Evolutionary conservation across 1,140 invertebrate species (phyloP), one percentile per base, ranked within the genome.

Genomic region (Ostrea edulis): DNA sequence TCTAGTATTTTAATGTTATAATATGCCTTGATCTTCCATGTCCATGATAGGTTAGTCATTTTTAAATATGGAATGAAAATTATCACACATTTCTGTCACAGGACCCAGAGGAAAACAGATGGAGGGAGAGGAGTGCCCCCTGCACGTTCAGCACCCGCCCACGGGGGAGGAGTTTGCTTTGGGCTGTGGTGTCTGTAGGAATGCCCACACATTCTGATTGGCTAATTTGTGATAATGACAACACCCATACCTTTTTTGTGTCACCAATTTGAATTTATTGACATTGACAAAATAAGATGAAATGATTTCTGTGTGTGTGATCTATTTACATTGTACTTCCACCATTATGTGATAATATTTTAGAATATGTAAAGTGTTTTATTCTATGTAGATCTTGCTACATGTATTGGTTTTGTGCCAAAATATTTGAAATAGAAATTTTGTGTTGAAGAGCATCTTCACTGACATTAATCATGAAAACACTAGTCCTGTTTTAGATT

Each of bases 121-220:
- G 85, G 97, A 99, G 90, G 98, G 98, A 22, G 98, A 99, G 11
- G 95, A 95, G 29, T 99, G 99, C 95, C 99, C 99, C 0, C 96
- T 99, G 9, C 98, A 99, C 95, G 97, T 99, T 2, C 97, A 97
- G 93, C 99, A 99, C 96, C 98, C 98, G 82, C 97, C 98, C 11
- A 99, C 99, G 0, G 99, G 99, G 54, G 98, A 99, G 95, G 99
- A 99, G 95, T 99, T 99, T 95, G 98, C 99, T 84, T 96, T 99
- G 14, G 99, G 99, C 88, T 99, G 99, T 96, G 99, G 99, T 29
- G 97, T 99, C 84, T 99, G 99, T 94, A 96, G 99, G 81, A 99
- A 99, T 96, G 97, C 98, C 87, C 98, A 99, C 95, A 99, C 98
- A 20, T 99, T 99, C 95, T 99, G 54, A 88, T 51, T 11, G 22